Evolutionary conservation across 1,140 invertebrate species (phyloP), one percentile per base, ranked within the genome.

Genomic region (Drosophila paulistorum): DNA sequence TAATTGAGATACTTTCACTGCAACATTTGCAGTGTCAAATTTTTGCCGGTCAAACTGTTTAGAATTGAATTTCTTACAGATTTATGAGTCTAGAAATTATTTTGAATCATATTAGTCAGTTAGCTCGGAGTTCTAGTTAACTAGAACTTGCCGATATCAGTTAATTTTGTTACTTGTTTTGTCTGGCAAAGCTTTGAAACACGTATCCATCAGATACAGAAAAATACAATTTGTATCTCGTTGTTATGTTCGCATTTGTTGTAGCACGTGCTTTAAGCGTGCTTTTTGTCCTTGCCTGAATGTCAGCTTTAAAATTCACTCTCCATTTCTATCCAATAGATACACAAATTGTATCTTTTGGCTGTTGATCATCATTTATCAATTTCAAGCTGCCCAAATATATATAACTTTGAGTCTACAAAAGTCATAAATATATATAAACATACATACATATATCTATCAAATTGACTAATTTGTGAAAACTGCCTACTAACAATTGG

Each of bases 201-300:
- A 13, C 48, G 35, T 74, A 84, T 84, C 77, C 74, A 58, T 68
- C 45, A 78, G 84, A 89, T 87, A 89, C 79, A 87, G 26, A 67
- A 30, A 59, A 58, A 48, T 65, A 41, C 54, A 61, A 54, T 10
- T 37, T 59, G 57, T 59, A 37, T 41, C 26, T 65, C 26, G 37
- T 55, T 41, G 26, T 26, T 55, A 51, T 33, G 42, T 59, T 51
- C 54, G 7, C 54, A 39, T 20, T 7, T 45, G 9, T 7, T 45
- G 9, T 23, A 74, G 41, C 76, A 89, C 77, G 77, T 87, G 84
- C 69, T 63, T 33, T 6, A 84, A 68, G 65, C 77, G 83, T 87
- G 83, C 79, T 72, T 74, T 87, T 68, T 89, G 84, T 89, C 84
- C 84, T 89, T 89, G 84, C 45, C 71, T 87, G 84, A 89, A 89